These are phyloP conservation scores for Drosophila subobscura DNA, from an alignment of 1,140 invertebrate genomes.

Conservation along the genomic window DNA sequence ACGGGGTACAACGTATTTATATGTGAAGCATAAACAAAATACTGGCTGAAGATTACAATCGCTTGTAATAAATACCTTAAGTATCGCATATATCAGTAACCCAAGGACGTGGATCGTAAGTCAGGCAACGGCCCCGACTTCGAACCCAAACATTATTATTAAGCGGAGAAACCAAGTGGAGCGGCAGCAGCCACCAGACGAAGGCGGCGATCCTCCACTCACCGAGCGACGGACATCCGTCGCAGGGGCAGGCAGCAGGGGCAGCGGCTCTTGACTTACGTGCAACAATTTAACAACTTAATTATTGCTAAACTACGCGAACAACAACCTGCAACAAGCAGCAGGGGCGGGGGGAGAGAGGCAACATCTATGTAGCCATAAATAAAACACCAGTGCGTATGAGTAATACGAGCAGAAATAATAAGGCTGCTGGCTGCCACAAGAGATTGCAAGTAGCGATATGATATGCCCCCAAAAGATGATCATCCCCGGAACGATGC, in stretches of 20 bases:
- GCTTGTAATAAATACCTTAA: conserved; percentile 83
- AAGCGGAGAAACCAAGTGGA: conserved; percentile 62
- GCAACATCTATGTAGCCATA: conserved; percentile 48
- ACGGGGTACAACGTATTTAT: conserved; percentile 30
- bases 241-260: conserved; percentile 17
- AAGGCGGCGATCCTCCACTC: conserved; percentile 24
- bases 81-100: conserved; percentile 83
- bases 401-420: conserved; percentile 70
- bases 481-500: conserved; percentile 51
- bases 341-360: not conserved
- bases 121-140: conserved; percentile 29
- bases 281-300: conserved; percentile 83
- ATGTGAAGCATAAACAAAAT: conserved; percentile 58
- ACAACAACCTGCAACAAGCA: conserved; percentile 63
- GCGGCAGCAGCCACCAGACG: conserved; percentile 14
- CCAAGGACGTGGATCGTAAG: conserved; percentile 82
- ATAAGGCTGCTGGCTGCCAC: conserved; percentile 51
- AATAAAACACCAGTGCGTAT: conserved; percentile 79
- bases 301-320: conserved; percentile 83
- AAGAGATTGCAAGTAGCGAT: conserved; percentile 74
- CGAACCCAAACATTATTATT: conserved; percentile 72
- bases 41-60: conserved; percentile 79
- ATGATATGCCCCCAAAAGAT: conserved; percentile 55
- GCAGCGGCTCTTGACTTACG: conserved; percentile 65
- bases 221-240: conserved; percentile 13